Evolutionary conservation across 1,140 invertebrate species (phyloP).

Genomic region (Brachionus sp.): DNA sequence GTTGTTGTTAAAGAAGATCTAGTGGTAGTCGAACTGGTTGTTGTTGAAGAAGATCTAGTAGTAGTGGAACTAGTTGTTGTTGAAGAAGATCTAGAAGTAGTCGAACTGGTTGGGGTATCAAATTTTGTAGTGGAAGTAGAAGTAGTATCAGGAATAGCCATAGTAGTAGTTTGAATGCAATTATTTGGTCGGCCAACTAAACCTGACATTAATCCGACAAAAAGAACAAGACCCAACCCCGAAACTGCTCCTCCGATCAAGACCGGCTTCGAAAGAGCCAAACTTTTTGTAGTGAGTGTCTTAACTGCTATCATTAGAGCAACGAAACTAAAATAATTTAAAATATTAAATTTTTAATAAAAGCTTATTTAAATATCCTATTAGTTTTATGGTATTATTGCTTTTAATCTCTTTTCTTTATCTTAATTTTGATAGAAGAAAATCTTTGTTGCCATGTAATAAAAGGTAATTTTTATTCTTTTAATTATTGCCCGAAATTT

Average conservation of each 20-base stretch:
- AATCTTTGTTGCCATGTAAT: not conserved
- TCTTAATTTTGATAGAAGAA: not conserved
- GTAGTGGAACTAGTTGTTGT: not conserved
- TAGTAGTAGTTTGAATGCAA: conserved; percentile 26
- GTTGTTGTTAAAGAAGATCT: not conserved
- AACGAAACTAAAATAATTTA: not conserved
- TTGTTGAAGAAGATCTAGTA: not conserved
- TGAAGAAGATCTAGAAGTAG: not conserved
- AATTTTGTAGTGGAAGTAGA: not conserved
- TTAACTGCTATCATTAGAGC: not conserved
- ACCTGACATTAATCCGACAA: conserved; percentile 19
- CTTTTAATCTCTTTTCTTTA: not conserved
- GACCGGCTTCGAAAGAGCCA: not conserved
- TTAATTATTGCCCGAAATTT: not conserved
- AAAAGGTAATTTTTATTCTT: not conserved
- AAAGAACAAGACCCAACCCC: not conserved
- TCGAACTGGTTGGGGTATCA: not conserved
- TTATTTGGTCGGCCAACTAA: conserved; percentile 29
- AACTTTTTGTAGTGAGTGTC: not conserved
- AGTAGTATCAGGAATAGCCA: not conserved
- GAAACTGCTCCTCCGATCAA: not conserved
- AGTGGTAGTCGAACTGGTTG: not conserved
- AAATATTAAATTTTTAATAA: not conserved
- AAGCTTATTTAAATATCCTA: not conserved
- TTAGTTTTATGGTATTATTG: not conserved